Base-by-base conservation (phyloP, 2,797 vertebrate genomes). In the Spondyliosoma cantharus region DNA sequence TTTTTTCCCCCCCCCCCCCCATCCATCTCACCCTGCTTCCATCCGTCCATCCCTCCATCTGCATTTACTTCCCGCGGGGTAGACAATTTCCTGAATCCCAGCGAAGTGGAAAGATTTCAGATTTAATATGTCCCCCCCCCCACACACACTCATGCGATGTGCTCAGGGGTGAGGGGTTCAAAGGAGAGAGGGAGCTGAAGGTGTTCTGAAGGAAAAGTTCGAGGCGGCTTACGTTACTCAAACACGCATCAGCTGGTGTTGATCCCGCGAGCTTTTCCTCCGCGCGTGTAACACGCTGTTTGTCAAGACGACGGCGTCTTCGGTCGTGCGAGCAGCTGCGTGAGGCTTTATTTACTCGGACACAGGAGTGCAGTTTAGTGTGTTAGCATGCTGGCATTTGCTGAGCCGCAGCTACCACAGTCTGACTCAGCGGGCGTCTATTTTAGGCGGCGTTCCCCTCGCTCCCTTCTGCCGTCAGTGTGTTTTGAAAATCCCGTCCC, bases 101-200 rank as follows among this genome's bases (percentile, higher is more conserved):
- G 82, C 86, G 88, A 92, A 93, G 93, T 92, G 93, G 92, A 94
- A 93, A 93, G 84, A 92, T 91, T 93, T 94, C 86, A 88, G 85
- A 88, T 93, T 93, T 93, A 92, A 92, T 92, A 90, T 80, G 85
- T 83, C 85, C 83, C 87, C 86, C 62, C 37, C 32, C 29, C 32
- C 32, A 5, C 29, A n/a, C n/a, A n/a, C 29, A 49, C 81, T 82
- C 62, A 27, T 86, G 86, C 89, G 87, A 93, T 89, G 81, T 87
- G 70, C 73, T 68, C 74, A 73, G 71, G 50, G 58, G 69, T 61
- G 56, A 71, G 45, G 67, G 64, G 72, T 82, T 79, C 58, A 66
- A 76, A 76, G 58, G 63, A 82, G 62, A 32, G 71, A 76, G 60
- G 37, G 62, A 71, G 68, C 20, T 61, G 60, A 27, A 76, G 65